A percentile compares a stretch with the other conserved stretches of the same genome.
Conservation (phyloP, 2,797 vertebrate species). For the Gallinago solitaria region DNA sequence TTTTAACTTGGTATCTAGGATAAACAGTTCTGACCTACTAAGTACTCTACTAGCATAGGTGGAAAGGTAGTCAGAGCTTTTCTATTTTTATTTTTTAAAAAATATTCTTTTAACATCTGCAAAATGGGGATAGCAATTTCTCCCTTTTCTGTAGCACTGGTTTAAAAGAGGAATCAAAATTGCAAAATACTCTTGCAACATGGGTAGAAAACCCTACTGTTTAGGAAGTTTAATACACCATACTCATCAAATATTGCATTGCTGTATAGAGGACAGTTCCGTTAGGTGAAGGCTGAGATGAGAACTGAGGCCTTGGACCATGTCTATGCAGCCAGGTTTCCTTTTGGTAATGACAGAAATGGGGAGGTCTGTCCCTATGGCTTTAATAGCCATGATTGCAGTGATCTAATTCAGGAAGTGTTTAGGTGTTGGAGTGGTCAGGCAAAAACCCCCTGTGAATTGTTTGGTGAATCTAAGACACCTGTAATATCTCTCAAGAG, state of each 20-base stretch:
- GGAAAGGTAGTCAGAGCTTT: background rate
- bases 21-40: conserved; percentile 28
- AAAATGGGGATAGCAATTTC: background rate
- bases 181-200: background rate
- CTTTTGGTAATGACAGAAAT: background rate
- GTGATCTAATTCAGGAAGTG: background rate
- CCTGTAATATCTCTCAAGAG: background rate
- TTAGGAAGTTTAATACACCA: background rate
- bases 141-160: background rate
- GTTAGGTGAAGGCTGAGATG: background rate
- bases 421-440: background rate
- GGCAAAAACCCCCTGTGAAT: background rate
- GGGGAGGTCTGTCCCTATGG: background rate
- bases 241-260: background rate
- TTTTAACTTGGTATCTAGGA: conserved; percentile 1
- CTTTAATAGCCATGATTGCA: background rate
- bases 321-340: background rate
- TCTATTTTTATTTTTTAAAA: background rate
- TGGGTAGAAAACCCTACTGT: background rate
- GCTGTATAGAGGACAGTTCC: background rate
- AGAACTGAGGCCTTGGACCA: background rate
- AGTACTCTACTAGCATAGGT: background rate
- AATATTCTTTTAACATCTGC: background rate
- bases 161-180: background rate
- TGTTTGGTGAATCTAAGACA: background rate